Percentiles rank a stretch among this genome's conserved stretches.
Evolutionary conservation across 37 sponge, comb jelly and placozoan species (phyloP).

Genomic region (Eunapius fragilis): DNA sequence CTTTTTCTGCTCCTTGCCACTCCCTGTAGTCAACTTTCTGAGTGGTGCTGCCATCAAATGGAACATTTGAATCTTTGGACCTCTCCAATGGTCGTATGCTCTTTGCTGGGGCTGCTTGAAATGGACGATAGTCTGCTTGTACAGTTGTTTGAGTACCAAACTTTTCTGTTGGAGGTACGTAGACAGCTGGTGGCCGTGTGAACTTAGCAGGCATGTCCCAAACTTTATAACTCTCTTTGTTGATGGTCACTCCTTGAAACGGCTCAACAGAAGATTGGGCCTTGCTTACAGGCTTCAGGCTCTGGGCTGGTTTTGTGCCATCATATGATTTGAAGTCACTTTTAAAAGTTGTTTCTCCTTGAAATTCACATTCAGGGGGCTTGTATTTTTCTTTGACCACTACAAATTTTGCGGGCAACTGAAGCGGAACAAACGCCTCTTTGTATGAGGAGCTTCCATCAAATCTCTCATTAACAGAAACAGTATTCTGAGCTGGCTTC

Average conservation of each 20-base stretch:
- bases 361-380: slow-evolving; percentile 44
- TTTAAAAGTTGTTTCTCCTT: slow-evolving; percentile 32
- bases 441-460: slow-evolving; percentile 54
- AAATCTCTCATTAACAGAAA: slow-evolving; percentile 53
- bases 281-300: slow-evolving; percentile 45
- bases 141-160: slow-evolving; percentile 37
- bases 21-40: slow-evolving; percentile 49
- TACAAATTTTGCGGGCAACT: slow-evolving; percentile 34
- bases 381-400: slow-evolving; percentile 46
- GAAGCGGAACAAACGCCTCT: slow-evolving; percentile 20
- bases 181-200: slow-evolving; percentile 53
- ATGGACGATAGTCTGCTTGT: slow-evolving; percentile 37
- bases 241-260: slow-evolving; percentile 50
- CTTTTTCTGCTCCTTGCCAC: slow-evolving; percentile 37
- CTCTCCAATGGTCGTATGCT: slow-evolving; percentile 32
- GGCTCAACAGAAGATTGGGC: slow-evolving; percentile 28
- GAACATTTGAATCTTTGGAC: not conserved
- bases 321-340: slow-evolving; percentile 50
- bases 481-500: slow-evolving; percentile 47
- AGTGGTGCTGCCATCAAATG: slow-evolving; percentile 50
- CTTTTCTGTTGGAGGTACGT: slow-evolving; percentile 63
- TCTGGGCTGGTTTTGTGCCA: slow-evolving; percentile 18
- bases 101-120: slow-evolving; percentile 24
- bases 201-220: slow-evolving; percentile 66
- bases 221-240: slow-evolving; percentile 16